Conservation (phyloP, 2,888 invertebrate species). For the Antheraea yamamai region DNA sequence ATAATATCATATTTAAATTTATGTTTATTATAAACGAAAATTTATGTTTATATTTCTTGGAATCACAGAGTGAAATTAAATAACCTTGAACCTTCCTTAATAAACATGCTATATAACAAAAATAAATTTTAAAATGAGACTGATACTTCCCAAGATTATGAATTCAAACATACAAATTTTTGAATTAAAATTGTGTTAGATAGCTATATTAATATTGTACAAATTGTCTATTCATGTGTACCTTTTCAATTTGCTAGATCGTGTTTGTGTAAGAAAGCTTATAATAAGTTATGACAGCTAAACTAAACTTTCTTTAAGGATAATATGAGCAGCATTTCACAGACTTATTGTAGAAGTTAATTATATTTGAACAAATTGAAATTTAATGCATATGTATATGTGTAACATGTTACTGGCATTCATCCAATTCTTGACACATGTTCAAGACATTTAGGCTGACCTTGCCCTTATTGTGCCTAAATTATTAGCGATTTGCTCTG, state of each 20-base stretch:
- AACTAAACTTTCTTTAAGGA: neutral
- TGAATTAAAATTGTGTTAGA: neutral
- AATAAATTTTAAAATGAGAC: neutral
- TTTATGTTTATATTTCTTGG: neutral
- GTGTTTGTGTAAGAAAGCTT: neutral
- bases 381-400: neutral
- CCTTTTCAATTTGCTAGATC: neutral
- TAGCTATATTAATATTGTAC: neutral
- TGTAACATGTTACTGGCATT: neutral
- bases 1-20: neutral
- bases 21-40: neutral
- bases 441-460: neutral
- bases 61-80: neutral
- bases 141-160: neutral
- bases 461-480: neutral
- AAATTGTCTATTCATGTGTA: neutral
- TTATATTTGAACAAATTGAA: neutral
- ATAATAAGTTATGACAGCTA: neutral
- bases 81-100: neutral
- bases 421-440: neutral
- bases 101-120: neutral
- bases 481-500: neutral
- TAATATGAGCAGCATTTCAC: neutral
- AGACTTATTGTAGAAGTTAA: neutral
- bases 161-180: neutral